phyloP scores from a whole-genome alignment of 2,888 invertebrate genomes.

The Abrostola triplasia region DNA sequence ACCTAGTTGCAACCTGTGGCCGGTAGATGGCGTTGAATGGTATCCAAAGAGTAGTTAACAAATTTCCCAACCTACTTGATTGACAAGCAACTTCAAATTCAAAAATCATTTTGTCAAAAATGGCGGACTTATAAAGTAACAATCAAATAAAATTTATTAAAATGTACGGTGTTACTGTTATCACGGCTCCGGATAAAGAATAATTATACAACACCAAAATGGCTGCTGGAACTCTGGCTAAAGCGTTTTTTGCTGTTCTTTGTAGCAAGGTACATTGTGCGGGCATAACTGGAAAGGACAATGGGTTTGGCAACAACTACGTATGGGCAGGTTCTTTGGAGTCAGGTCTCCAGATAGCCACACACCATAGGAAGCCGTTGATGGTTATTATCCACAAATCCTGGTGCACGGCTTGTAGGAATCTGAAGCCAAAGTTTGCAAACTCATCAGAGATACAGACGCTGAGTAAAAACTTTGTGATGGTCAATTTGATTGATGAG shows the following conservation, averaged over 20 bases:
- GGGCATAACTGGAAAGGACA: constrained; percentile 67
- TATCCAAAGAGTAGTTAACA: not conserved
- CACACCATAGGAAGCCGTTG: constrained; percentile 86
- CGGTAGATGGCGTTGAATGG: constrained; percentile 31
- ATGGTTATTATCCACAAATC: constrained; percentile 91
- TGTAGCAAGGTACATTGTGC: constrained; percentile 71
- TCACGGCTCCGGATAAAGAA: constrained; percentile 36
- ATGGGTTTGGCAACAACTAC: constrained; percentile 81
- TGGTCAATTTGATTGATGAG: constrained; percentile 90
- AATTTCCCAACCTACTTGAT: constrained; percentile 28
- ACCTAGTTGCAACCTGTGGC: not conserved
- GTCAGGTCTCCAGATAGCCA: constrained; percentile 78
- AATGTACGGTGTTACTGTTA: constrained; percentile 64
- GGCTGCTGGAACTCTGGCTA: constrained; percentile 73
- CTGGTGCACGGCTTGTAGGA: constrained; percentile 90
- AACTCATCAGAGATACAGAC: constrained; percentile 86
- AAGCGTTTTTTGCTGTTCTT: constrained; percentile 68
- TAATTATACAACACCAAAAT: constrained; percentile 59
- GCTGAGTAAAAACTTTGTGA: constrained; percentile 89
- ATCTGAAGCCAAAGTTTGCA: constrained; percentile 89
- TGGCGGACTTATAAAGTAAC: constrained; percentile 60
- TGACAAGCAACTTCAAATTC: constrained; percentile 53
- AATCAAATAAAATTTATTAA: constrained; percentile 53
- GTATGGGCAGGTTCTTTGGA: constrained; percentile 84
- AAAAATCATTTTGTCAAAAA: constrained; percentile 61